phyloP scores from a whole-genome alignment of 92 coral and sea anemone genomes.

The Metridium senile region DNA sequence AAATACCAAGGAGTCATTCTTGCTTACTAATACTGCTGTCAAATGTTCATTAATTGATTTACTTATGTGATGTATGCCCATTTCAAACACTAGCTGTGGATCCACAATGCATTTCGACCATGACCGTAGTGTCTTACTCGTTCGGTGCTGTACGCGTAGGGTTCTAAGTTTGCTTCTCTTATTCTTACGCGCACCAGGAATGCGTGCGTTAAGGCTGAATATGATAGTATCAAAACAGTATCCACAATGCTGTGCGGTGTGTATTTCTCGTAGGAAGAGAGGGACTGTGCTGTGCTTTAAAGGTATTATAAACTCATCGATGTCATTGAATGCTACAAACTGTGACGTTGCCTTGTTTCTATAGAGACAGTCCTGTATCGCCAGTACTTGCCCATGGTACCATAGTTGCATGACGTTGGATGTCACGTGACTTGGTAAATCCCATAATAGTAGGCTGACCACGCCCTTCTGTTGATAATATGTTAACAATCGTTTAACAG shows the following conservation, averaged over 20 bases:
- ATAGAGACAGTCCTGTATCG: constrained; percentile 59
- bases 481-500: constrained; percentile 25
- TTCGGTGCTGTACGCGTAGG: constrained; percentile 15
- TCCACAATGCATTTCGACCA: constrained; percentile 46
- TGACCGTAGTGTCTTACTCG: constrained; percentile 24
- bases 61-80: constrained; percentile 49
- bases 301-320: constrained; percentile 71
- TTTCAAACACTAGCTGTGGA: constrained; percentile 44
- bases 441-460: constrained; percentile 52
- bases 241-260: constrained; percentile 42
- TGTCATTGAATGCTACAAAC: constrained; percentile 62
- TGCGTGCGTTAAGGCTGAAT: constrained; percentile 46
- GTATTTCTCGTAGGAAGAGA: constrained; percentile 29
- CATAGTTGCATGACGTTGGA: constrained; percentile 27
- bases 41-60: constrained; percentile 15
- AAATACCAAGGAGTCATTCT: constrained; percentile 10
- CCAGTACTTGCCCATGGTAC: constrained; percentile 54
- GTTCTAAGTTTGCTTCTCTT: constrained; percentile 22
- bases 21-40: constrained; percentile 4
- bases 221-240: constrained; percentile 59
- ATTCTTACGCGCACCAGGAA: constrained; percentile 6
- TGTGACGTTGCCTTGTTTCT: constrained; percentile 33
- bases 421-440: constrained; percentile 37
- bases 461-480: constrained; percentile 41
- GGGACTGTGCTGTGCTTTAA: constrained; percentile 36